A percentile compares a stretch with the other conserved stretches of the same genome.
phyloP scores from a whole-genome alignment of 1,140 invertebrate genomes.

The Lasaia peninsularis region DNA sequence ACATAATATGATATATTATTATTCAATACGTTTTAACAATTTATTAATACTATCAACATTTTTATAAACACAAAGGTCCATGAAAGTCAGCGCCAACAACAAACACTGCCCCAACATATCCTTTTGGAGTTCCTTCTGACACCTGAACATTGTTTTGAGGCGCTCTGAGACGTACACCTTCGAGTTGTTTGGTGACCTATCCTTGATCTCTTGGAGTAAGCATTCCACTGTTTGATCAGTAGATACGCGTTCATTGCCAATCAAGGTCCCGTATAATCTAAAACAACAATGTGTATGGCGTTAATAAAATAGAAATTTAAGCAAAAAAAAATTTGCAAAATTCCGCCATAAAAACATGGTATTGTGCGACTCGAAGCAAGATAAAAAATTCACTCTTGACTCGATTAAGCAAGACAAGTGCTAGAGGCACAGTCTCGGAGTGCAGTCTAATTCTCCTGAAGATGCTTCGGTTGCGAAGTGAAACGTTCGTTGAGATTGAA shows the following conservation, averaged over 20 bases:
- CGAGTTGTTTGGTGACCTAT: conserved; percentile 23
- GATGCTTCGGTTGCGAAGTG: too few relatives aligned
- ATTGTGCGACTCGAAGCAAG: too few relatives aligned
- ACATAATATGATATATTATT: conserved; percentile 13
- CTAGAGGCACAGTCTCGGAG: too few relatives aligned
- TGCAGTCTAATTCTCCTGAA: too few relatives aligned
- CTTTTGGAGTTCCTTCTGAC: conserved; percentile 51
- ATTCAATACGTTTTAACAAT: conserved; percentile 36
- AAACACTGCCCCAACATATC: conserved; percentile 68
- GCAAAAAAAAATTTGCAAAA: too few relatives aligned
- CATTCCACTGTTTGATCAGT: conserved; percentile 63
- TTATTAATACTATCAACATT: conserved; percentile 52
- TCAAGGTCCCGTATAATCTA: conserved; percentile 66
- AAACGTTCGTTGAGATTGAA: too few relatives aligned
- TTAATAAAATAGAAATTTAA: background rate
- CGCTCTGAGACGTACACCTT: conserved; percentile 41
- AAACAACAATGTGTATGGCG: conserved; percentile 21
- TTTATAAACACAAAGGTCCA: conserved; percentile 69
- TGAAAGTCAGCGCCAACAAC: conserved; percentile 63
- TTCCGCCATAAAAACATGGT: too few relatives aligned
- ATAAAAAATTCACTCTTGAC: too few relatives aligned
- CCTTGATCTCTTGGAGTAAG: conserved; percentile 35
- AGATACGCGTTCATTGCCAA: conserved; percentile 68
- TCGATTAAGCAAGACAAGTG: too few relatives aligned
- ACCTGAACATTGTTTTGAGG: conserved; percentile 42